Conservation (phyloP, 2,113 vertebrate species). For the Hippocampus zosterae region DNA sequence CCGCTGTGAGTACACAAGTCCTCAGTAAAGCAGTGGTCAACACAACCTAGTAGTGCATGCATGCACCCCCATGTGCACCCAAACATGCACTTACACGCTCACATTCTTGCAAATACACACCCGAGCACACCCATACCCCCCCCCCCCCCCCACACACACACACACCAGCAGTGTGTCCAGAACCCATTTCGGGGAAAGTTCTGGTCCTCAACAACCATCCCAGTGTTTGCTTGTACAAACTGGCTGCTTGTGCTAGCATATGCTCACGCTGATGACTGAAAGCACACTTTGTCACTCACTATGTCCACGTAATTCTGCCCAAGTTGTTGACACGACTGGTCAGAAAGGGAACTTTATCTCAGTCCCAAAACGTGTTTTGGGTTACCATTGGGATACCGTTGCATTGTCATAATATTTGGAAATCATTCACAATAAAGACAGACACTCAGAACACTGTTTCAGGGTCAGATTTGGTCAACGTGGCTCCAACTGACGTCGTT, state of each 20-base stretch:
- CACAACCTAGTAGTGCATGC: slow-evolving; percentile 9
- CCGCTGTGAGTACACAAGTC: slow-evolving; percentile 36
- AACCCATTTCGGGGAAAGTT: slow-evolving; percentile 47
- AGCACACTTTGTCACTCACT: slow-evolving; percentile 51
- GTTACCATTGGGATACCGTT: neutral
- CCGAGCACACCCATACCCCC: slow-evolving; percentile 51
- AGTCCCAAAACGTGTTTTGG: slow-evolving; percentile 23
- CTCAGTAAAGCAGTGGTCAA: slow-evolving; percentile 18
- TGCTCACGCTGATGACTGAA: slow-evolving; percentile 46
- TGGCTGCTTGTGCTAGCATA: slow-evolving; percentile 50
- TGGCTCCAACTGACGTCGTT: too few species aligned
- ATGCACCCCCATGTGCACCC: slow-evolving; percentile 11
- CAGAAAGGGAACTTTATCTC: slow-evolving; percentile 30
- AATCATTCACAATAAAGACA: neutral
- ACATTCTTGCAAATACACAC: slow-evolving; percentile 34
- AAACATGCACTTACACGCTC: slow-evolving; percentile 27
- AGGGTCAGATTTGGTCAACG: too few species aligned
- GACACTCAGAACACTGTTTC: too few species aligned
- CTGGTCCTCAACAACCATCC: slow-evolving; percentile 59
- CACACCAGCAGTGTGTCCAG: slow-evolving; percentile 48
- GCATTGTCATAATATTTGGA: slow-evolving; percentile 21
- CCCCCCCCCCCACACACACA: slow-evolving; percentile 42
- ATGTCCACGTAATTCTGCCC: slow-evolving; percentile 41
- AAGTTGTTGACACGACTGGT: slow-evolving; percentile 50
- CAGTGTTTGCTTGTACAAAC: slow-evolving; percentile 63